Base-by-base conservation (phyloP, 2,113 vertebrate species). In the Cricetomys ansorgei region DNA sequence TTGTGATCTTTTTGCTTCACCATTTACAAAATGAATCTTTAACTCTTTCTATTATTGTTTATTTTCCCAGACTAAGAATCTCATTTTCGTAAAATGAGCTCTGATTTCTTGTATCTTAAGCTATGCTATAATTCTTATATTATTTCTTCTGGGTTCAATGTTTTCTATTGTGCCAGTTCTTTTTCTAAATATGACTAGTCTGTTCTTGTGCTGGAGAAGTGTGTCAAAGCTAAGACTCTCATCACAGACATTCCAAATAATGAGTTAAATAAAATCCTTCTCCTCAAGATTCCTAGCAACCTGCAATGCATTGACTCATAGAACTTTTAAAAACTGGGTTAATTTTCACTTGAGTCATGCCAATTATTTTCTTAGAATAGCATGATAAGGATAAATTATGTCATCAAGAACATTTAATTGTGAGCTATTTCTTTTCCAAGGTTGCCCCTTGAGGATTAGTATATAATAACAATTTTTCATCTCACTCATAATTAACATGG, bases 281-380 rank as follows among this genome's bases (percentile, higher is more conserved):
- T 6, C 48, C 57, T 69, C 48, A 86, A 64, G 3, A 57, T 70
- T n/a, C n/a, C 17, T 85, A 83, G 34, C 1, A 34, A 77, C 76
- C 87, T 37, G 77, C 9, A 81, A 37, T 29, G 29, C 13, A 65
- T 43, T 34, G 29, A 23, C 34, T 94, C 7, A 65, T 80, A 12
- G 0, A 16, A 6, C 17, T 79, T 11, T 31, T 34, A 1, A 93
- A 94, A 53, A 88, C 57, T 59, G 1, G 55, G 75, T 3, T 62
- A 69, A 43, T 77, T 92, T 50, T 72, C 11, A 62, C 10, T 89
- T 94, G 85, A 92, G 70, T 85, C n/a, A 55, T 84, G 27, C 21
- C 65, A 27, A 67, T 59, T 93, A 81, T 90, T 92, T 88, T 57
- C 15, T 96, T 92, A 76, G 43, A 92, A 79, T 88, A 91, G 50